A percentile compares a stretch with the other conserved stretches of the same genome.
Evolutionary conservation across 2,113 vertebrate species (phyloP).

Genomic region (Paracanthobrama guichenoti): DNA sequence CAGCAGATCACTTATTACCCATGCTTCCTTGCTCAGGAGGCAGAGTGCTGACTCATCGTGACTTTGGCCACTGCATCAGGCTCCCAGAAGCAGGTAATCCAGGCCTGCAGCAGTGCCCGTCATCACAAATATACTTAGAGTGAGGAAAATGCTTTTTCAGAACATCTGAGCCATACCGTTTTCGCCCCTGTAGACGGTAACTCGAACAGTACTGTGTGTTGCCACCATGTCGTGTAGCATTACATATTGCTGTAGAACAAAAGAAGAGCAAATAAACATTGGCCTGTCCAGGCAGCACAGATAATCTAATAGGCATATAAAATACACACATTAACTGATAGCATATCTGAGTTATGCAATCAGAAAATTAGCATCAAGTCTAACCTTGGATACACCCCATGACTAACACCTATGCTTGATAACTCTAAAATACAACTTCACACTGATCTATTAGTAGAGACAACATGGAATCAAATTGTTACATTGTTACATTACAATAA

Average conservation of each 20-base stretch:
- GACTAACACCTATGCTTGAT: background rate
- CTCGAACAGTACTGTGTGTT: constrained; percentile 91
- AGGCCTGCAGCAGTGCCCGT: background rate
- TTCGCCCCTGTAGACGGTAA: constrained; percentile 89
- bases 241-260: constrained; percentile 87
- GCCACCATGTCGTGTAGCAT: constrained; percentile 99
- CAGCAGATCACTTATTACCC: constrained; percentile 60
- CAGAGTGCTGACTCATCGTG: constrained; percentile 57
- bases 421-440: background rate
- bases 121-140: constrained; percentile 6
- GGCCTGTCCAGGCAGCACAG: background rate
- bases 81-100: constrained; percentile 21
- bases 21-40: constrained; percentile 40
- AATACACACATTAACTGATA: constrained; percentile 5
- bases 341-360: background rate
- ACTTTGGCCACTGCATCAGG: constrained; percentile 41
- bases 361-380: background rate
- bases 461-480: background rate
- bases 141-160: background rate
- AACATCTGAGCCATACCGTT: constrained; percentile 76
- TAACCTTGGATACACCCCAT: background rate
- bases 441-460: background rate
- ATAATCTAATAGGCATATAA: background rate
- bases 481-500: background rate
- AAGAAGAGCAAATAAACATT: constrained; percentile 33